Evolutionary conservation across 2,797 vertebrate genomes (phyloP).

Genomic region (Microhierax caerulescens): DNA sequence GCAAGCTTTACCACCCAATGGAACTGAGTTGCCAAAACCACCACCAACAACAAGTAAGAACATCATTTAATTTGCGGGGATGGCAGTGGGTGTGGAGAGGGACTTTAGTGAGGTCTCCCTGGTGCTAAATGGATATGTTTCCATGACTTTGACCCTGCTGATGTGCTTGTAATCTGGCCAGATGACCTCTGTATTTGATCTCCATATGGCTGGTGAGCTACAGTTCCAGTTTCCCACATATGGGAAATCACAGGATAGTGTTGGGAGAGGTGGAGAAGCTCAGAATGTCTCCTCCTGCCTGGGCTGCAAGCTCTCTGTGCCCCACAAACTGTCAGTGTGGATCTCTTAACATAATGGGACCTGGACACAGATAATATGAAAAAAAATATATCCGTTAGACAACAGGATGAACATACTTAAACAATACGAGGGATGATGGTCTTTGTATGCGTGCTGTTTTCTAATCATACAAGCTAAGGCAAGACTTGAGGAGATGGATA

Average conservation of each 20-base stretch:
- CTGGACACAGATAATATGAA: not conserved
- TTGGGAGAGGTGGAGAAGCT: not conserved
- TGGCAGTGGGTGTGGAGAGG: not conserved
- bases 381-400: not conserved
- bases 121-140: not conserved
- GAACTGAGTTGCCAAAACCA: constrained; percentile 16
- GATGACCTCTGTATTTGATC: not conserved
- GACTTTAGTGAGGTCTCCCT: not conserved
- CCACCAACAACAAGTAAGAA: constrained; percentile 50
- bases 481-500: not conserved
- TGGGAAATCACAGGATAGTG: rapidly evolving
- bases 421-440: rapidly evolving
- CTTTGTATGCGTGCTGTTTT: rapidly evolving
- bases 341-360: rapidly evolving
- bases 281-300: not conserved
- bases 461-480: rapidly evolving
- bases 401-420: rapidly evolving
- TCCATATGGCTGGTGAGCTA: rapidly evolving
- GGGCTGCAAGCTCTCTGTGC: not conserved
- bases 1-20: constrained; percentile 42
- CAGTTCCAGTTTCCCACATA: not conserved
- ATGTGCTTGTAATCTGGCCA: not conserved
- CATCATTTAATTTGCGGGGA: rapidly evolving
- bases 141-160: not conserved
- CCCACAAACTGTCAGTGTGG: not conserved